Evolutionary conservation across 2,797 vertebrate species (phyloP).

Genomic region (Apogon talboti): DNA sequence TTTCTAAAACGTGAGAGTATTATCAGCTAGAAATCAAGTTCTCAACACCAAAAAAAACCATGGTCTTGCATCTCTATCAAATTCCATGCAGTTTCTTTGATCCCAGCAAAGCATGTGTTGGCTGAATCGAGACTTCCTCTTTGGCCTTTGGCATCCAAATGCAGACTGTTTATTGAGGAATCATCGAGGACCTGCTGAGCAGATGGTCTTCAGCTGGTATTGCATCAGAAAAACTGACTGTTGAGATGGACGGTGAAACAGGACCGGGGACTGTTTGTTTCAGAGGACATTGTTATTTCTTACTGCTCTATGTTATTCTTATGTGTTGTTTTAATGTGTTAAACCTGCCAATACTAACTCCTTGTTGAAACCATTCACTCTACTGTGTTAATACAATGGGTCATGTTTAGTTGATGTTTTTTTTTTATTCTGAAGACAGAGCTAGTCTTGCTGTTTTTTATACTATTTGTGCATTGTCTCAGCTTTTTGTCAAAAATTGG

Average conservation of each 20-base stretch:
- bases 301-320: constrained; percentile 32
- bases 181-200: constrained; percentile 42
- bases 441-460: constrained; percentile 44
- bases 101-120: constrained; percentile 29
- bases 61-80: constrained; percentile 13
- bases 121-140: constrained; percentile 28
- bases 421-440: constrained; percentile 63
- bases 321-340: constrained; percentile 56
- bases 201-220: constrained; percentile 24
- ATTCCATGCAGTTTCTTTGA: not conserved
- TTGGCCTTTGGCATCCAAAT: constrained; percentile 18
- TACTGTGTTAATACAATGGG: constrained; percentile 56
- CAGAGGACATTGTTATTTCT: constrained; percentile 45
- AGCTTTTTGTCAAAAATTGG: not conserved
- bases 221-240: constrained; percentile 38
- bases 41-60: constrained; percentile 55
- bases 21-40: constrained; percentile 46
- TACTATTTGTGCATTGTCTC: constrained; percentile 43
- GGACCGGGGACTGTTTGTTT: constrained; percentile 25
- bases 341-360: constrained; percentile 68
- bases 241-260: constrained; percentile 27
- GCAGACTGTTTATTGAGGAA: constrained; percentile 44
- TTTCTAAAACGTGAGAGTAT: constrained; percentile 58
- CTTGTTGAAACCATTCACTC: constrained; percentile 61
- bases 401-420: constrained; percentile 56